phyloP scores from a whole-genome alignment of 2,113 vertebrate genomes.

The Pleuronectes platessa region DNA sequence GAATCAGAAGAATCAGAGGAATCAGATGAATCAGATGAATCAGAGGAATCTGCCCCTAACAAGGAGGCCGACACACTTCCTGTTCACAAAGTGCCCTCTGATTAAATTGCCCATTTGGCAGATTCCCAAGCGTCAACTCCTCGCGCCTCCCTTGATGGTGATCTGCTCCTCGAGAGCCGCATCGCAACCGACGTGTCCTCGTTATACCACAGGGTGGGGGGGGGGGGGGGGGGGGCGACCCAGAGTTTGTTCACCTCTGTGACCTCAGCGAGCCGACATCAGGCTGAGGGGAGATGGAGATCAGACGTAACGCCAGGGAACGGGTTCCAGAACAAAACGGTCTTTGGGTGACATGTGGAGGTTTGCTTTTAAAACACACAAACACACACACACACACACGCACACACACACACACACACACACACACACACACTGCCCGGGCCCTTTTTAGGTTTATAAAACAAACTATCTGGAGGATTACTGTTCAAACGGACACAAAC shows the following conservation, averaged over 20 bases:
- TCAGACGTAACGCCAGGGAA: not conserved
- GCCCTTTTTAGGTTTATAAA: slow-evolving; percentile 68
- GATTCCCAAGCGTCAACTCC: slow-evolving; percentile 68
- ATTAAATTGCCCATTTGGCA: slow-evolving; percentile 83
- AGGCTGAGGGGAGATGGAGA: slow-evolving; percentile 10
- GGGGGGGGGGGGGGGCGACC: slow-evolving; percentile 22
- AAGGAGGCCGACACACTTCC: slow-evolving; percentile 71
- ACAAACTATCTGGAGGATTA: slow-evolving; percentile 70
- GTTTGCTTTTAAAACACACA: not conserved
- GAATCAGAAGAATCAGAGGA: too few relatives aligned
- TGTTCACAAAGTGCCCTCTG: slow-evolving; percentile 70
- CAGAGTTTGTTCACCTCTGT: slow-evolving; percentile 15
- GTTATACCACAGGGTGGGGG: slow-evolving; percentile 39
- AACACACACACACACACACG: not conserved
- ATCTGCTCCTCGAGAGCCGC: slow-evolving; percentile 62
- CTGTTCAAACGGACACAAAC: slow-evolving; percentile 19
- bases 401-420: not conserved
- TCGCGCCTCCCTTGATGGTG: slow-evolving; percentile 56
- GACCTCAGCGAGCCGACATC: not conserved
- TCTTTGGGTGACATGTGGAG: not conserved
- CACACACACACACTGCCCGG: not conserved
- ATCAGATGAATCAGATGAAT: slow-evolving; percentile 61
- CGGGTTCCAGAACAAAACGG: not conserved
- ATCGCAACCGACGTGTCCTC: slow-evolving; percentile 41
- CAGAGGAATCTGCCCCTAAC: slow-evolving; percentile 41